Base-by-base conservation (phyloP, 2,888 invertebrate species). In the Oxytorus armatus region DNA sequence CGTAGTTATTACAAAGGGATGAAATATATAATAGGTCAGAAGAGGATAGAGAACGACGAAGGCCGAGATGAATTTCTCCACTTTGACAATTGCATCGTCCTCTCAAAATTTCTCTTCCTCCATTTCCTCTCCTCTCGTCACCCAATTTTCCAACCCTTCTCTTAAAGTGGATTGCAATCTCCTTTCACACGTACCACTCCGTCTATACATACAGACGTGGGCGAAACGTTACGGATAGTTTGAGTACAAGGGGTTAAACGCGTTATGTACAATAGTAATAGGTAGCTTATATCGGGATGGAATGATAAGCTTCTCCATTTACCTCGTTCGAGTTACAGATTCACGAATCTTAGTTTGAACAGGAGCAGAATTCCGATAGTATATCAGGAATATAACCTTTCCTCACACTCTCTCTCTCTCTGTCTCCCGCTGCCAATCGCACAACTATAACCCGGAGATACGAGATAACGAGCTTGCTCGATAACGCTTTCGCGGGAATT, bases 241-340 rank as follows among this genome's bases (percentile, higher is more conserved):
- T 5, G 42, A 44, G 3, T 33, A 57, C 59, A 53, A 61, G 42
- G 39, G 55, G 55, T 21, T 57, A 69, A 73, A 78, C 69, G 77
- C 69, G 74, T 73, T 78, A 65, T 81, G 73, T 81, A 74, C 73
- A 77, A 63, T 66, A 59, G 81, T 81, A 81, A 81, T 81, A 44
- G 81, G 65, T 74, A 77, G 77, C 81, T 81, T 81, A 78, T 65
- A 75, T 76, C 57, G 59, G 53, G 75, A 76, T 76, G 65, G 57
- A 36, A 79, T 59, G 79, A 79, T 79, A 79, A 79, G 79, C 79
- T 79, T 79, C 66, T 66, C 79, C 51, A 79, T 79, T n/a, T 79
- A 76, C 57, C 63, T 66, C 59, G 69, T 59, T 16, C 75, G 65
- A n/a, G 25, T 47, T 65, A 57, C 53, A 59, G 55, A 66, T 66